Percentiles rank a stretch among this genome's conserved stretches.
These are phyloP conservation scores for Schizopygopsis malacanthus DNA, from an alignment of 2,797 vertebrate species.

Conservation along the genomic window DNA sequence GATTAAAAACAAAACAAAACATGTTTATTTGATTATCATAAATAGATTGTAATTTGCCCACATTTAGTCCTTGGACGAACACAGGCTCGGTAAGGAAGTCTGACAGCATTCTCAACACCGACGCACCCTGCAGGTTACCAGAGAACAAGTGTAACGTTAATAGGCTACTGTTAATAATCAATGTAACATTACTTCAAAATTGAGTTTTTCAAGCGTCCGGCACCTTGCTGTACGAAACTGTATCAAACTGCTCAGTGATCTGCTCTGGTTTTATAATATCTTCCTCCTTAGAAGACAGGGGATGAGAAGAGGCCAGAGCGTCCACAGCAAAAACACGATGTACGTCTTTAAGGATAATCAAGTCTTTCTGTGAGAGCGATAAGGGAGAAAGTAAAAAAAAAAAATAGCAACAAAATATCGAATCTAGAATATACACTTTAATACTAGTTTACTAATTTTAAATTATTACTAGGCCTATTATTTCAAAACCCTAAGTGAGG, in stretches of 20 bases:
- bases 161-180: background rate
- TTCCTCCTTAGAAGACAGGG: constrained; percentile 78
- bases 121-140: constrained; percentile 72
- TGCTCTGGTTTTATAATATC: constrained; percentile 83
- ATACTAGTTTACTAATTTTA: no score
- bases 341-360: constrained; percentile 83
- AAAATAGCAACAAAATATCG: background rate
- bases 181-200: background rate
- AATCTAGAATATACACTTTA: no score
- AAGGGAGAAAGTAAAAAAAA: constrained; percentile 6
- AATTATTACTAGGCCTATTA: no score
- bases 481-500: background rate
- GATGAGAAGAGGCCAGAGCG: constrained; percentile 86
- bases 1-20: background rate
- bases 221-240: constrained; percentile 88
- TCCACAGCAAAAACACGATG: constrained; percentile 84
- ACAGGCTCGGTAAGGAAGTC: constrained; percentile 75
- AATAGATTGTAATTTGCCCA: constrained; percentile 62
- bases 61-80: constrained; percentile 70
- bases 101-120: constrained; percentile 83
- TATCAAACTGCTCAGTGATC: constrained; percentile 88
- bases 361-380: constrained; percentile 81
- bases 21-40: background rate
- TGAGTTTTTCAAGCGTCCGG: constrained; percentile 34
- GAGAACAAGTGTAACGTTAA: background rate